Percentiles rank a stretch among this genome's conserved stretches.
Conservation (phyloP, 2,797 vertebrate species). For the Pogoniulus pusillus region DNA sequence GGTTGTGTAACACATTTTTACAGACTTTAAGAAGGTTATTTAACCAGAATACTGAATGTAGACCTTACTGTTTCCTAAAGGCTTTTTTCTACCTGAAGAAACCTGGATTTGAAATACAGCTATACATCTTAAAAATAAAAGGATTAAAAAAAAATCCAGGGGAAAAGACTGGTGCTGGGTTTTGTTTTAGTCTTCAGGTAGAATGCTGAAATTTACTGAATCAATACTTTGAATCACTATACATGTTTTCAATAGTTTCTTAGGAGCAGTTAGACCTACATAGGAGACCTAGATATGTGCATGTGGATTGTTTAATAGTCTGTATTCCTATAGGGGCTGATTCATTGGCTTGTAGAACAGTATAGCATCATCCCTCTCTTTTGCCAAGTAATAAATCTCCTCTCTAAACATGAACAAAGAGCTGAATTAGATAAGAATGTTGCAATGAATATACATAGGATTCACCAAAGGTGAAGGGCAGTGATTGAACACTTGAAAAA, state of each 20-base stretch:
- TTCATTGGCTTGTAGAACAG: not conserved
- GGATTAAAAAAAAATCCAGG: not conserved
- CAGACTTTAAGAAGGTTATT: constrained; percentile 5
- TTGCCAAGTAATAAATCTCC: not conserved
- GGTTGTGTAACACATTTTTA: not conserved
- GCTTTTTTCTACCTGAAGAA: constrained; percentile 13
- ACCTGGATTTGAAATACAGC: not conserved
- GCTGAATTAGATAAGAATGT: not conserved
- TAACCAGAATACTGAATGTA: not conserved
- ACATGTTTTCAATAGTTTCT: not conserved
- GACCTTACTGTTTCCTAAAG: not conserved
- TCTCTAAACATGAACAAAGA: not conserved
- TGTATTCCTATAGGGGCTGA: rapidly evolving
- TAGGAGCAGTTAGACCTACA: not conserved
- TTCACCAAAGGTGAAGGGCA: not conserved
- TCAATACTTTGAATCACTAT: constrained; percentile 14
- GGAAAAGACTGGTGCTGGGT: not conserved
- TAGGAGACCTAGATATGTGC: not conserved
- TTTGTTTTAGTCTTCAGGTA: not conserved
- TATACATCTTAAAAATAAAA: not conserved
- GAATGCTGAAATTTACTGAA: not conserved
- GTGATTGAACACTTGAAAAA: not conserved
- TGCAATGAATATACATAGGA: not conserved
- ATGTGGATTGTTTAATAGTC: not conserved
- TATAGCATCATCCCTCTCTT: not conserved